phyloP scores from a whole-genome alignment of 1,140 invertebrate species.

The Drosophila erecta region DNA sequence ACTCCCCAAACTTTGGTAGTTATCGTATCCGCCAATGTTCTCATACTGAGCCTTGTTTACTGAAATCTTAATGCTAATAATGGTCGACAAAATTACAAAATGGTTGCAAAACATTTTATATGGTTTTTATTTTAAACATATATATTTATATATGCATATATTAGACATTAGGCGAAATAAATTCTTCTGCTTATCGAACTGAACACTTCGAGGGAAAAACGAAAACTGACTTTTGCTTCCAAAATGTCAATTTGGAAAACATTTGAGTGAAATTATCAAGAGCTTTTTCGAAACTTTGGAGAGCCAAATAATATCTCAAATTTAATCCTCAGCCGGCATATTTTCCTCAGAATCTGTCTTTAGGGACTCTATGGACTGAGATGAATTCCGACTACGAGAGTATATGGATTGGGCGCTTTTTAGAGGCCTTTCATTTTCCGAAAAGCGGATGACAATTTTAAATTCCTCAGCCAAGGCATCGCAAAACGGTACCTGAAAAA shows the following conservation, averaged over 20 bases:
- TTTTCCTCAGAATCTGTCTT: conserved; percentile 72
- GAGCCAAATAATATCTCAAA: conserved; percentile 10
- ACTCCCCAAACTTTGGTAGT: conserved; percentile 44
- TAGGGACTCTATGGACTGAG: conserved; percentile 74
- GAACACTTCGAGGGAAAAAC: conserved; percentile 41
- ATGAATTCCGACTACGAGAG: conserved; percentile 77
- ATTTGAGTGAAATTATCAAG: conserved; percentile 62
- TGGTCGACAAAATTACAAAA: conserved; percentile 7
- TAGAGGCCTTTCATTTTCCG: conserved; percentile 67
- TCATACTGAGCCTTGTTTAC: conserved; percentile 43
- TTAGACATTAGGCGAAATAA: not conserved
- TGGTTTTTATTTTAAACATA: conserved; percentile 16
- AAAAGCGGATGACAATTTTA: conserved; percentile 87
- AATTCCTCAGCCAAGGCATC: conserved; percentile 89
- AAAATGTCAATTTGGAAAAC: conserved; percentile 54
- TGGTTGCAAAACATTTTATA: conserved; percentile 36
- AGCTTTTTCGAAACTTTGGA: conserved; percentile 43
- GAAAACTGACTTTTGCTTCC: conserved; percentile 50
- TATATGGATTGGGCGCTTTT: conserved; percentile 78
- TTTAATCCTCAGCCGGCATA: conserved; percentile 34
- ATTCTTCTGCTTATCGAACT: conserved; percentile 7
- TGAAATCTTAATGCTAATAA: conserved; percentile 19
- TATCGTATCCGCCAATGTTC: conserved; percentile 39
- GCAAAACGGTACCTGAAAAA: conserved; percentile 87
- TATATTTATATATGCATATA: conserved; percentile 30